Evolutionary conservation across 2,113 vertebrate genomes (phyloP).

Genomic region (Siphamia tubifer): DNA sequence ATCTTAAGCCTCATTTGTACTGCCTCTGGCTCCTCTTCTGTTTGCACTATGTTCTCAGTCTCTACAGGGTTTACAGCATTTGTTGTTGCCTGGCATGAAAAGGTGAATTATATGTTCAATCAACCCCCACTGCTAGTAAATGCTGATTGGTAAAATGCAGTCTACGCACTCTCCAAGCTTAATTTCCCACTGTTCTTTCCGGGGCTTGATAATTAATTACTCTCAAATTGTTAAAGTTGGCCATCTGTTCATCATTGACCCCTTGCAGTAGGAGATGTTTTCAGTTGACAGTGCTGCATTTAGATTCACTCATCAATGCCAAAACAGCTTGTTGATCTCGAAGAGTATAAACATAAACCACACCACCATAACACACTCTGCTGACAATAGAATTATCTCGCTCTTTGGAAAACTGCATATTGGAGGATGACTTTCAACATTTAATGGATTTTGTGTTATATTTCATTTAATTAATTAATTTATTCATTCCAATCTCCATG

Average conservation of each 20-base stretch:
- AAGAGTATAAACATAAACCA: not conserved
- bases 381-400: not conserved
- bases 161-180: not conserved
- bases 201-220: slow-evolving; percentile 49
- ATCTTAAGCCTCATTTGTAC: too few species aligned
- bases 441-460: too few species aligned
- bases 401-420: too few species aligned
- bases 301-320: not conserved
- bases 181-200: slow-evolving; percentile 33
- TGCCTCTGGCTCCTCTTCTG: too few species aligned
- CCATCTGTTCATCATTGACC: slow-evolving; percentile 29
- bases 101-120: not conserved
- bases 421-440: too few species aligned
- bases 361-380: not conserved
- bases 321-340: not conserved
- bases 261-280: slow-evolving; percentile 4
- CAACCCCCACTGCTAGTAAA: not conserved
- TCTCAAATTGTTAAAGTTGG: slow-evolving; percentile 33
- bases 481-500: too few species aligned
- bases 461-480: too few species aligned
- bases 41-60: too few species aligned
- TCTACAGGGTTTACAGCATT: not conserved
- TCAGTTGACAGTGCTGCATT: not conserved
- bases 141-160: slow-evolving; percentile 6
- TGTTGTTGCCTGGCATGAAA: not conserved